Evolutionary conservation across 2,797 vertebrate genomes (phyloP).

Genomic region (Aeoliscus strigatus): DNA sequence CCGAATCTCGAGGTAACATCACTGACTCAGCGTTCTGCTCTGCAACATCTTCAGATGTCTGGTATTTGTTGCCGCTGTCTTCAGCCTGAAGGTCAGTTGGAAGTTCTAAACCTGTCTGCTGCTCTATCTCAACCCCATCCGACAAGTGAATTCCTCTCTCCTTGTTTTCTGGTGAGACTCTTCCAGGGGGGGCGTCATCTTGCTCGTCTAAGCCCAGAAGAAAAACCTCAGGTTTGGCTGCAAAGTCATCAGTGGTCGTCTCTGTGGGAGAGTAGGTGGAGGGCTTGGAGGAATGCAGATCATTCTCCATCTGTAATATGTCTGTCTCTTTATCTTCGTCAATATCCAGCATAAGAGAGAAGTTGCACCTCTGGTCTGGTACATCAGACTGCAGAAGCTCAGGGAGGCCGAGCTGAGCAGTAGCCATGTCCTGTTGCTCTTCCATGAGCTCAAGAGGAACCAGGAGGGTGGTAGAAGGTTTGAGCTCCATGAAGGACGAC

Average conservation of each 20-base stretch:
- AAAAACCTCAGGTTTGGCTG: conserved; percentile 31
- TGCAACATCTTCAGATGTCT: conserved; percentile 9
- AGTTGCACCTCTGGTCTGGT: conserved; percentile 67
- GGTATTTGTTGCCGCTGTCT: conserved; percentile 2
- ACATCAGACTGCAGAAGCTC: conserved; percentile 60
- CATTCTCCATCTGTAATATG: conserved; percentile 23
- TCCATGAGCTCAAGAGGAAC: conserved; percentile 74
- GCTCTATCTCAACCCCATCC: conserved; percentile 7
- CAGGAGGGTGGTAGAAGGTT: conserved; percentile 73
- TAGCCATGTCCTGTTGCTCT: conserved; percentile 68
- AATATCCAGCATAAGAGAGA: conserved; percentile 86
- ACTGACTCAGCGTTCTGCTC: background rate
- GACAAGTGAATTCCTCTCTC: conserved; percentile 20
- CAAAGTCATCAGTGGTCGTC: conserved; percentile 14
- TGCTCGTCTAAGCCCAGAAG: conserved; percentile 32
- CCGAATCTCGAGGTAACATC: conserved; percentile 11
- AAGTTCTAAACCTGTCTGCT: background rate
- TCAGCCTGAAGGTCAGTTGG: conserved; percentile 17
- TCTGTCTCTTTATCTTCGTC: conserved; percentile 70
- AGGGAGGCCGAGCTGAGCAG: conserved; percentile 51
- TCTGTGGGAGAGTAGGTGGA: conserved; percentile 6
- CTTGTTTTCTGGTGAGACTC: conserved; percentile 18
- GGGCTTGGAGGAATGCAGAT: conserved; percentile 12
- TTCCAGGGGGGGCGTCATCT: conserved; percentile 8
- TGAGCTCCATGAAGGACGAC: conserved; percentile 71